A percentile compares a stretch with the other conserved stretches of the same genome.
phyloP scores from a whole-genome alignment of 2,113 vertebrate genomes.

The Muntiacus reevesi region DNA sequence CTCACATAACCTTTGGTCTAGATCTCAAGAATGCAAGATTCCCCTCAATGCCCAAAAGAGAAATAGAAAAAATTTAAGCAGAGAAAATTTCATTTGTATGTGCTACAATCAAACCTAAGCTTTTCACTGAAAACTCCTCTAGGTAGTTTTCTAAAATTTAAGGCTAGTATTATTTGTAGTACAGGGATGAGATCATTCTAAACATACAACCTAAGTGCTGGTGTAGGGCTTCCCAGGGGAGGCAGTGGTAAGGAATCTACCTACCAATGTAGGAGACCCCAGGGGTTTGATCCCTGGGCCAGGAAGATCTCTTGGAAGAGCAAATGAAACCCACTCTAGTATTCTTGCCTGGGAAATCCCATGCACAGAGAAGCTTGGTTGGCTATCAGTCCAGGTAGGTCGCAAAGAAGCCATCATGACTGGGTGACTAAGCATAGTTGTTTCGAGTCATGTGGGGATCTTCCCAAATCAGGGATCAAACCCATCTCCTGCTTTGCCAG shows the following conservation, averaged over 20 bases:
- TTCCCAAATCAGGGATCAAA: neutral
- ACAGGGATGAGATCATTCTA: neutral
- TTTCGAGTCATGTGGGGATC: neutral
- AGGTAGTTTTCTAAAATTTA: neutral
- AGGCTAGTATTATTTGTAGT: neutral
- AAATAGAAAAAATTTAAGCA: neutral
- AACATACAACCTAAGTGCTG: neutral
- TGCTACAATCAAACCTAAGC: neutral
- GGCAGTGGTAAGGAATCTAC: neutral
- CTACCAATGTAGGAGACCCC: neutral
- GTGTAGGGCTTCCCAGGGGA: neutral
- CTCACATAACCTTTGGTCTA: neutral
- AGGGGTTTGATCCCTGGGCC: neutral
- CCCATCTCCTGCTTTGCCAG: neutral
- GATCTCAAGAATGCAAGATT: neutral
- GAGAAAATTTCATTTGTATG: neutral
- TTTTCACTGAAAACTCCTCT: neutral
- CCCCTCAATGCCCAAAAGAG: neutral
- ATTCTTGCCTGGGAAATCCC: neutral
- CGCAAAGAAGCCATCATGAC: neutral
- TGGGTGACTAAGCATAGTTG: neutral
- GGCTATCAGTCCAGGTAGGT: neutral
- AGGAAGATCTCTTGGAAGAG: neutral
- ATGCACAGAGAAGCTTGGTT: neutral
- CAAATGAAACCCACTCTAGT: neutral